Base-by-base conservation (phyloP, 2,888 invertebrate genomes). In the Drosophila tripunctata region DNA sequence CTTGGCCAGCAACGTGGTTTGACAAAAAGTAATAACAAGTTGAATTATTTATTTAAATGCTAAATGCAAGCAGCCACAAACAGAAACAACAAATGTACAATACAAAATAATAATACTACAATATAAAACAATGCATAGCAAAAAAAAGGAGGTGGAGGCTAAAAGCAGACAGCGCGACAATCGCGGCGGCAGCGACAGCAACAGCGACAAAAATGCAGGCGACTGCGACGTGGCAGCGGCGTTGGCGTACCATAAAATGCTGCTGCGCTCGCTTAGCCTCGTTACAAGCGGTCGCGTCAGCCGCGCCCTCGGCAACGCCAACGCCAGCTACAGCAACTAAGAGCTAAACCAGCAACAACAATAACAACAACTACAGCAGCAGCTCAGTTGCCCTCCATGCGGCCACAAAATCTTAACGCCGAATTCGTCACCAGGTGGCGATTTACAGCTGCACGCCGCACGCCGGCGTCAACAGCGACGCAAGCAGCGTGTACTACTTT, bases 101-200 rank as follows among this genome's bases (percentile, higher is more conserved):
- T 30, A 55, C 38, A 63, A 82, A 63, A 82, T 57, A 82, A 78
- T 60, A 76, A 77, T 41, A 78, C 69, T 62, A 72, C 63, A n/a
- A n/a, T 67, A 75, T 74, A 72, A 87, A 83, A 87, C 82, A 83
- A 83, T 82, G 76, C 87, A 84, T 65, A 66, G 68, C 75, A 57
- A 52, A 87, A 77, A 84, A 77, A 84, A 84, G 83, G 83, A 84
- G 83, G 83, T 84, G 86, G 83, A 84, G 83, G 83, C 83, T 87
- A 84, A 81, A 77, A 75, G 68, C 75, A 73, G 80, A 75, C 77
- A 75, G 82, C 82, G 82, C 77, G 61, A 56, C 63, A 68, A 57
- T 17, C 67, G 51, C 65, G 36, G 48, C 31, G 8, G 60, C 69
- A 41, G 64, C 58, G 15, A 47, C 64, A 27, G 51, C 41, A 60